Evolutionary conservation across 1,140 invertebrate species (phyloP), one percentile per base, ranked within the genome.

Genomic region (Melanaphis sacchari): DNA sequence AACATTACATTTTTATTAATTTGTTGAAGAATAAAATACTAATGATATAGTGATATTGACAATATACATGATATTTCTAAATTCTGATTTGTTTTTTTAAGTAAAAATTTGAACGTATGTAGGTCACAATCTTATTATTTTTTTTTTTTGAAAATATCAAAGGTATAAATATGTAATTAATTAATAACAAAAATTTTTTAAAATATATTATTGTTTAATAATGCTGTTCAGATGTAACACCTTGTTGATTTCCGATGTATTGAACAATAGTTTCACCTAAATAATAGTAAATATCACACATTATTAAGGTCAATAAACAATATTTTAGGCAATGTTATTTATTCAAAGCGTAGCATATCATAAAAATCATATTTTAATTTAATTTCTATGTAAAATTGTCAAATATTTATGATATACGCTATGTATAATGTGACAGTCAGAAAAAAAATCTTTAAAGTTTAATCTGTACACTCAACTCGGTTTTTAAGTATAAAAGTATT

Each of bases 201-300:
- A 87, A 87, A 46, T 52, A 88, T 36, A 46, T 26, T 49, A 21
- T 88, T 9, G 31, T 88, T 90, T 90, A 59, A 40, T 92, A 92
- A 49, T 92, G 66, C 31, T 92, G 76, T 84, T 92, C 43, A 36
- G 91, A 52, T 49, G 24, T 24, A 92, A 84, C 22, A 22, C 15
- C 21, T 36, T 41, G 24, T n/a, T 43, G 41, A 49, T 92, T 92
- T 92, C 46, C 76, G 84, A 92, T 84, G 43, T 46, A 92, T 18
- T 7, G 66, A 49, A 92, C 11, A 84, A 92, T 92, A 52, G 66
- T 84, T 49, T 92, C 91, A 81, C 91, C 91, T 92, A 82, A 92
- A 82, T 84, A 24, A 92, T 31, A 54, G 59, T 26, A 52, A 38
- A 89, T 52, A 52, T 46, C 24, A 87, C 11, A 46, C n/a, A 49